phyloP scores from a whole-genome alignment of 2,888 invertebrate genomes.

The Clistopyga incitator region DNA sequence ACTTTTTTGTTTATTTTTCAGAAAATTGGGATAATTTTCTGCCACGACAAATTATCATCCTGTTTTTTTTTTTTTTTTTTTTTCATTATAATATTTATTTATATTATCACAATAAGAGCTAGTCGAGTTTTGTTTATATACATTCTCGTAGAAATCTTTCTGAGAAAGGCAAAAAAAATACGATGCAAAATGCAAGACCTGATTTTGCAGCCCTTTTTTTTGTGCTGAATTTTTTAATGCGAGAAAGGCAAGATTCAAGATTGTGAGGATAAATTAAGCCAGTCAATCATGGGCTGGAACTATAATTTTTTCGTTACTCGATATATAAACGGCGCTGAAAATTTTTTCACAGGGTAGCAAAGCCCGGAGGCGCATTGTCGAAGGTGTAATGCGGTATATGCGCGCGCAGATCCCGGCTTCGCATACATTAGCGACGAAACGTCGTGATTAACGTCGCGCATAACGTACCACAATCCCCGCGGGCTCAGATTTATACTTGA shows the following conservation, averaged over 20 bases:
- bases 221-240: neutral
- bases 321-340: conserved; percentile 41
- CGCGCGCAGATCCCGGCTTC: conserved; percentile 42
- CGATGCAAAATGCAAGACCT: too few relatives aligned
- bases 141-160: too few relatives aligned
- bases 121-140: too few relatives aligned
- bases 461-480: conserved; percentile 63
- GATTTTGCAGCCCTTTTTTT: too few relatives aligned
- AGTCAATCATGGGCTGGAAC: conserved; percentile 34
- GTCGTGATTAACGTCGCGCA: conserved; percentile 65
- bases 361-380: conserved; percentile 64
- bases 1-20: too few relatives aligned
- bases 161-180: too few relatives aligned
- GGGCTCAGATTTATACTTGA: conserved; percentile 69
- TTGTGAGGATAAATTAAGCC: conserved; percentile 40
- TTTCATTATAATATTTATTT: too few relatives aligned
- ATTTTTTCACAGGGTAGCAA: conserved; percentile 46
- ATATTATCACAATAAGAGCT: too few relatives aligned
- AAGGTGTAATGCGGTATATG: conserved; percentile 46
- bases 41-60: too few relatives aligned
- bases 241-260: conserved; percentile 12
- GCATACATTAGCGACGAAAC: conserved; percentile 76
- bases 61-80: too few relatives aligned
- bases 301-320: neutral
- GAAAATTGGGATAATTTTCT: too few relatives aligned